A percentile compares a stretch with the other conserved stretches of the same genome.
phyloP scores from a whole-genome alignment of 2,888 invertebrate genomes.

The Athalia cordata region DNA sequence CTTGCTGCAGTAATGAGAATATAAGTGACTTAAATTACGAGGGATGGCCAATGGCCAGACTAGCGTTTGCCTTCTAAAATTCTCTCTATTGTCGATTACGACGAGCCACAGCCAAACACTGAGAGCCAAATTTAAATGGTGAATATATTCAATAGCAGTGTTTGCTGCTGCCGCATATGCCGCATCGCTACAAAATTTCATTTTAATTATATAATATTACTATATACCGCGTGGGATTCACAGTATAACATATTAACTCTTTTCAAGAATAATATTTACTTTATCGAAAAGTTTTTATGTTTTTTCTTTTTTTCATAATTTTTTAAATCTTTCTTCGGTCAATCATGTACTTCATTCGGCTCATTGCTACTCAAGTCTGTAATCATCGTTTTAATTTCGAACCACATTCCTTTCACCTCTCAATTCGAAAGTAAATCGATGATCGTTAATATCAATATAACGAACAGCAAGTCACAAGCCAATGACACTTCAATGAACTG shows the following conservation, averaged over 20 bases:
- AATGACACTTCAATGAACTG: neutral
- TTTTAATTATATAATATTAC: conserved; percentile 42
- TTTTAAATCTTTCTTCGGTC: neutral
- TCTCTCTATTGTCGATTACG: conserved; percentile 44
- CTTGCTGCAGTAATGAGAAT: conserved; percentile 47
- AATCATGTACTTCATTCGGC: too few species aligned
- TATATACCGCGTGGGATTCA: conserved; percentile 16
- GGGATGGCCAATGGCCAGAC: conserved; percentile 43
- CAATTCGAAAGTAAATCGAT: neutral
- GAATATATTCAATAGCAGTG: conserved; percentile 42
- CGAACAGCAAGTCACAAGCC: neutral
- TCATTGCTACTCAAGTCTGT: too few species aligned
- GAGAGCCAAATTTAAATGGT: conserved; percentile 41
- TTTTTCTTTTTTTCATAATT: neutral
- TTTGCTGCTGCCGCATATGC: neutral
- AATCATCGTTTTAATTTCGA: too few species aligned
- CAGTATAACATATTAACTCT: neutral
- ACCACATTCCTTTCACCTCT: too few species aligned
- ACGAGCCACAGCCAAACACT: conserved; percentile 39
- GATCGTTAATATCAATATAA: conserved; percentile 1
- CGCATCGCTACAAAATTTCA: conserved; percentile 26
- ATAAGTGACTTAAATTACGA: conserved; percentile 49
- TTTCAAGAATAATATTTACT: conserved; percentile 15
- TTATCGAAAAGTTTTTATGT: conserved; percentile 1
- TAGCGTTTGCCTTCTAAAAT: conserved; percentile 42